A percentile compares a stretch with the other conserved stretches of the same genome.
Conservation (phyloP, 2,797 vertebrate species). For the Myiotriccus ornatus region DNA sequence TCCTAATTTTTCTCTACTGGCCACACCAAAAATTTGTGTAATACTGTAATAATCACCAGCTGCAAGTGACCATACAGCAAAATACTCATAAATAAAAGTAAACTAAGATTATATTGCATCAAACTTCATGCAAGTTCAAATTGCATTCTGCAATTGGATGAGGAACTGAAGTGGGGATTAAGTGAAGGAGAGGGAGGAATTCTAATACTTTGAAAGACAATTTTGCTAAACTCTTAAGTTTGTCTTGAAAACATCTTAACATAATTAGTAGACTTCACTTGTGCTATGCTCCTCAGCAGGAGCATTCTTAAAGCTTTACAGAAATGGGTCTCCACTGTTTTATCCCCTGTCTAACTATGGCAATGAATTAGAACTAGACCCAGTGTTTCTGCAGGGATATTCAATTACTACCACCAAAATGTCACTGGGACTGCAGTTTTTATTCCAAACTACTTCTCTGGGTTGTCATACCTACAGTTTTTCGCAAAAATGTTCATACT, state of each 20-base stretch:
- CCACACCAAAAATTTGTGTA: background rate
- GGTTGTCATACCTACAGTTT: background rate
- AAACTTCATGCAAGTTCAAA: background rate
- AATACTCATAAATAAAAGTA: background rate
- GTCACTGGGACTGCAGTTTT: background rate
- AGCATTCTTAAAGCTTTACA: background rate
- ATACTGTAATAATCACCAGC: background rate
- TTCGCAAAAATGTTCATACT: background rate
- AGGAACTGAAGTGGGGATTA: background rate
- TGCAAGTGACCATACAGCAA: background rate
- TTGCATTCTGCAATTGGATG: background rate
- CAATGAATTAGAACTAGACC: background rate
- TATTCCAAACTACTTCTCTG: background rate
- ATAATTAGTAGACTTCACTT: background rate
- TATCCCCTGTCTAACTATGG: background rate
- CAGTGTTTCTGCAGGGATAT: background rate
- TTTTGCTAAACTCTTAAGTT: background rate
- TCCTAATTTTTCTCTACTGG: background rate
- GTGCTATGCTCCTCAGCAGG: background rate
- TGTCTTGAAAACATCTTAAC: background rate
- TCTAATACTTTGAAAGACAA: background rate
- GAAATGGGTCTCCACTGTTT: background rate
- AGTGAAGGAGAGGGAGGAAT: background rate
- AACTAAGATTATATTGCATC: background rate
- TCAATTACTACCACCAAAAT: background rate